A percentile compares a stretch with the other conserved stretches of the same genome.
Evolutionary conservation across 2,113 vertebrate species (phyloP).

Genomic region (Bufo gargarizans): DNA sequence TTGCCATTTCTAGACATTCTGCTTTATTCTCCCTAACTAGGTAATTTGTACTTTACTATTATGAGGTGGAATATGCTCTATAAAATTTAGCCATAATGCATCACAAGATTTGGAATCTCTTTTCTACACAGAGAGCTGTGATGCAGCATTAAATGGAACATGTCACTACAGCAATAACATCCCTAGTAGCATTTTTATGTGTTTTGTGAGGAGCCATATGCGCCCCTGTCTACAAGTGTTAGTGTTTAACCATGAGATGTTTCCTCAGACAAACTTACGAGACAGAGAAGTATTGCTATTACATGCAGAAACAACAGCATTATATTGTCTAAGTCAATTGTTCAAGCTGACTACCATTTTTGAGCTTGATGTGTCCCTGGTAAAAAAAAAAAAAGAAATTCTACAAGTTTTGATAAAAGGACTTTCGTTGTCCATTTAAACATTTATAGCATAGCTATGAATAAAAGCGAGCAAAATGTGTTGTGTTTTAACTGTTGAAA

Average conservation of each 20-base stretch:
- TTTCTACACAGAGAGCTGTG: not conserved
- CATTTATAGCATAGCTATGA: not conserved
- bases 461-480: not conserved
- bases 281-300: constrained; percentile 19
- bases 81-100: not conserved
- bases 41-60: constrained; percentile 6
- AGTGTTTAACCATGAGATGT: constrained; percentile 25
- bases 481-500: not conserved
- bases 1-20: not conserved
- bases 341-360: not conserved
- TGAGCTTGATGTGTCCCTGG: not conserved
- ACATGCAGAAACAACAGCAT: not conserved
- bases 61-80: constrained; percentile 17
- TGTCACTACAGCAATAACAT: constrained; percentile 43
- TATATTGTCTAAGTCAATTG: not conserved
- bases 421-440: not conserved
- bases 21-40: not conserved
- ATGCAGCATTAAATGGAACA: constrained; percentile 48
- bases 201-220: constrained; percentile 45
- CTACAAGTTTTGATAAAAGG: not conserved
- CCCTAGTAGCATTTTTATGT: constrained; percentile 32
- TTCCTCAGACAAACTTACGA: constrained; percentile 43
- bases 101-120: constrained; percentile 37
- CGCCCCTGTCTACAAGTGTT: constrained; percentile 50
- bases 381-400: not conserved